Evolutionary conservation across 2,113 vertebrate species (phyloP), one percentile per base, ranked within the genome.

Genomic region (Ciconia boyciana): DNA sequence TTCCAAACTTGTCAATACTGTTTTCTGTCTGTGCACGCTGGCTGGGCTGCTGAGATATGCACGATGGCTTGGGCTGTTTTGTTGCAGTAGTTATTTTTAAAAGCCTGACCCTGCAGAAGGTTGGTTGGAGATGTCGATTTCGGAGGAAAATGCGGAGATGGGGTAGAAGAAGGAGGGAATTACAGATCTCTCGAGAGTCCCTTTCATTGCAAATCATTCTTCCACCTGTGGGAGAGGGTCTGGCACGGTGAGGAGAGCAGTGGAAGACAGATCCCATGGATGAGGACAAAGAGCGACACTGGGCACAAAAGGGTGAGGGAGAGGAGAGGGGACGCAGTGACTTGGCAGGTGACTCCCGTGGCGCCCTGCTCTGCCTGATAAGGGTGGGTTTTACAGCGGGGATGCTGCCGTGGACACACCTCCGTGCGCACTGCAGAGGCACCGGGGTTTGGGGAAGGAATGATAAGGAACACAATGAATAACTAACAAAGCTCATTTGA

Each of bases 391-490:
- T 98, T 98, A 98, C 98, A 91, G 98, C 31, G 13, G 98, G 98
- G 98, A 97, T 96, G 97, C 98, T 93, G 95, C 97, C 43, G 87
- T 60, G 43, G 97, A 98, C 91, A 92, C 97, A 98, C 98, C 96
- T 97, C 98, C 21, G 17, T 82, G 96, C 91, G 4, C 84, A 32
- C 71, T 41, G 89, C 87, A 34, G 90, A 93, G 66, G 88, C 80
- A 31, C 87, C 39, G 49, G 83, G 96, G 83, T 96, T 97, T 97
- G 97, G 97, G 94, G 44, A 97, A 82, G 87, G 94, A 95, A 97
- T 26, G 98, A 99, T 98, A 99, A 98, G 98, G 90, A 96, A 60
- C 97, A 98, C 98, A 98, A 98, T 98, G 98, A 97, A 98, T 98
- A 98, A 97, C 97, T 97, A 98, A 98, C 98, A 98, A 98, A 98